These are phyloP conservation scores for Sebastes steindachneri DNA, from an alignment of 2,797 vertebrate genomes.

Conservation along the genomic window DNA sequence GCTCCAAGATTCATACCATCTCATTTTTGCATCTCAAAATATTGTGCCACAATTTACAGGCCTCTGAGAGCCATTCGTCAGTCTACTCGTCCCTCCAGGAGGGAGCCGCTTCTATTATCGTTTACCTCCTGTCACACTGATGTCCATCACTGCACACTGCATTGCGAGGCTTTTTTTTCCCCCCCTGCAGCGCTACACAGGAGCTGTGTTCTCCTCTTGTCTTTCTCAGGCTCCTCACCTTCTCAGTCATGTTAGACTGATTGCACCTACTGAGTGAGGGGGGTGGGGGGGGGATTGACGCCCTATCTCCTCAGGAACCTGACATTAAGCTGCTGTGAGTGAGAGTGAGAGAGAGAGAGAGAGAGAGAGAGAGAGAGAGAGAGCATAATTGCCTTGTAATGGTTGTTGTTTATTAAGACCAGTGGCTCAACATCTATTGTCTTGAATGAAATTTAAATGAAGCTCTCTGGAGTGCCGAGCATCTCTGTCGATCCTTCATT, in stretches of 20 bases:
- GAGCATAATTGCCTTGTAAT: not conserved
- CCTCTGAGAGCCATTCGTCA: not conserved
- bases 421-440: not conserved
- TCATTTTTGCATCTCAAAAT: not conserved
- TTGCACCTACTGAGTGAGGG: not conserved
- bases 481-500: not conserved
- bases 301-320: not conserved
- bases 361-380: not conserved
- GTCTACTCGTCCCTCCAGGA: not conserved
- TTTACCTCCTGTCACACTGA: slow-evolving; percentile 40
- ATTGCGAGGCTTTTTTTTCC: not conserved
- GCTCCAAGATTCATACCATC: not conserved
- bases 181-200: not conserved
- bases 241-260: slow-evolving; percentile 6
- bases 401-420: not conserved
- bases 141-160: not conserved
- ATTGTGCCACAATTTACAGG: not conserved
- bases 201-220: not conserved
- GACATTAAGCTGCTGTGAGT: not conserved
- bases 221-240: not conserved
- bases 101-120: not conserved
- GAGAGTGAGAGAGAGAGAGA: not conserved
- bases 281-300: not conserved
- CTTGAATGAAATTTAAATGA: slow-evolving; percentile 2
- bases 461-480: not conserved